These are phyloP conservation scores for Benthosema pterotum DNA, from an alignment of 2,797 vertebrate species.

Conservation along the genomic window DNA sequence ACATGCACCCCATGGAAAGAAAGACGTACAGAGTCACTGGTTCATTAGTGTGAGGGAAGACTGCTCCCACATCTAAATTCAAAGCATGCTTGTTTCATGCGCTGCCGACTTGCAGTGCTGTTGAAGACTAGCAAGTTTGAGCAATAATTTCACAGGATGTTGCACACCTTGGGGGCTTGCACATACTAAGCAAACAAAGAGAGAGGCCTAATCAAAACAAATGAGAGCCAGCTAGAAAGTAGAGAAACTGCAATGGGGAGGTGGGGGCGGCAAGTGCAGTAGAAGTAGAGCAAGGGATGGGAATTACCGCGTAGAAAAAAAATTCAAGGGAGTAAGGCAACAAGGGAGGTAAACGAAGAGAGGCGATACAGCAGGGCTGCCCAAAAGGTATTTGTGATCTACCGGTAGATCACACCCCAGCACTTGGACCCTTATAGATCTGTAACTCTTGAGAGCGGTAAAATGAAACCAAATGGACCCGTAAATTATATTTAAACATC, in stretches of 20 bases:
- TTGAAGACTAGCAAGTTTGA: constrained; percentile 27
- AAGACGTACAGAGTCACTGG: constrained; percentile 17
- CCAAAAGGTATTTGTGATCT: too few relatives aligned
- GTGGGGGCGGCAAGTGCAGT: constrained; percentile 16
- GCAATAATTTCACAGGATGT: constrained; percentile 38
- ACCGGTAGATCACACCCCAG: too few relatives aligned
- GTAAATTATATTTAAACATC: too few relatives aligned
- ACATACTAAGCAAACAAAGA: constrained; percentile 43
- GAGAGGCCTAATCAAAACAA: constrained; percentile 34
- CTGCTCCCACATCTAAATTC: constrained; percentile 21
- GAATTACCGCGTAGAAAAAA: constrained; percentile 35
- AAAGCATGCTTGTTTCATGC: constrained; percentile 9
- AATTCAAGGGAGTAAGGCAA: constrained; percentile 20
- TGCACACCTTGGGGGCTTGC: constrained; percentile 22
- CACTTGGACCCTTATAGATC: too few relatives aligned
- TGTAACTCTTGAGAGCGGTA: too few relatives aligned
- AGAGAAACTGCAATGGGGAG: constrained; percentile 36
- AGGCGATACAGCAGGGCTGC: too few relatives aligned
- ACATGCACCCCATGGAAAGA: constrained; percentile 2
- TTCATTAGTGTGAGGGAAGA: constrained; percentile 8
- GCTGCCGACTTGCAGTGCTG: constrained; percentile 29
- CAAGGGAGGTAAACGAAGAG: constrained; percentile 17
- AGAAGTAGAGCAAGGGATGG: constrained; percentile 39
- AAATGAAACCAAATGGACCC: too few relatives aligned
- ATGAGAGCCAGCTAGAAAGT: constrained; percentile 7